A percentile compares a stretch with the other conserved stretches of the same genome.
phyloP scores from a whole-genome alignment of 2,797 vertebrate species.

The Rhinoraja longicauda region DNA sequence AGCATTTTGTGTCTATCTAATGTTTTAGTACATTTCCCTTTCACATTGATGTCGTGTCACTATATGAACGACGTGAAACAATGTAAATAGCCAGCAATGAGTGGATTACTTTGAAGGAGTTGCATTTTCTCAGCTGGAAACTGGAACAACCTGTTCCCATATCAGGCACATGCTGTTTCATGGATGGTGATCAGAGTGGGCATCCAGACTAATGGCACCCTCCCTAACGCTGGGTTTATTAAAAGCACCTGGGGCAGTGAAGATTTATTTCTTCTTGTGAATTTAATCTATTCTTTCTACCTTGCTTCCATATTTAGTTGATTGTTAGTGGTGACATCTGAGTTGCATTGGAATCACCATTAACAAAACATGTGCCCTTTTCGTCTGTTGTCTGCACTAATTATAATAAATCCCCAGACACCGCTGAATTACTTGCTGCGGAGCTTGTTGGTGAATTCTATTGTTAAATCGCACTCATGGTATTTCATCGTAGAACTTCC shows the following conservation, averaged over 20 bases:
- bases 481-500: not conserved
- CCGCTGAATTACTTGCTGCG: not conserved
- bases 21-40: not conserved
- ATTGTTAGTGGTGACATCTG: not conserved
- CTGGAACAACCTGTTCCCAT: not conserved
- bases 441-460: not conserved
- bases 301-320: not conserved
- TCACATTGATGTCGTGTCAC: not conserved
- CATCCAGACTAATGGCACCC: not conserved
- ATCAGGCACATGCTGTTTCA: not conserved
- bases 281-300: not conserved
- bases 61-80: not conserved
- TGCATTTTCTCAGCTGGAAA: not conserved
- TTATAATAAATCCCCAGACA: not conserved
- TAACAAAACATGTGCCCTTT: not conserved
- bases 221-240: not conserved
- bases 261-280: not conserved
- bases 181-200: not conserved
- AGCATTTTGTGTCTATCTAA: too few species aligned
- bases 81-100: not conserved
- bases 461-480: not conserved
- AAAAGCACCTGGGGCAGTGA: not conserved
- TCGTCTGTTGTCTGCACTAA: not conserved
- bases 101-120: not conserved
- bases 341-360: not conserved